Conservation (phyloP, 30 jellyfish, hydroid and myxozoan species). For the Turritopsis dohrnii region DNA sequence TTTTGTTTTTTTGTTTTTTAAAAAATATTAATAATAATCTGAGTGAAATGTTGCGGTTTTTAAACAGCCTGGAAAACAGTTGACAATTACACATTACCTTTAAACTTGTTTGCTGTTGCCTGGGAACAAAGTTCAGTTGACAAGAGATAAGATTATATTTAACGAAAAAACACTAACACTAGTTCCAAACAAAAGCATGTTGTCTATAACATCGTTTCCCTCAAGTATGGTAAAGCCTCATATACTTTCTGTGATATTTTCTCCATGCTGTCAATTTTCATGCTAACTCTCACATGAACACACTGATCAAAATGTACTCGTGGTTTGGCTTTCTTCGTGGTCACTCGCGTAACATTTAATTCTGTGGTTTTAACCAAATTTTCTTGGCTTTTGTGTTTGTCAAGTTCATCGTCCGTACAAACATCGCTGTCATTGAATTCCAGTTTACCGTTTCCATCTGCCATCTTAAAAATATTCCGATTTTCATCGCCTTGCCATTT, state of each 20-base stretch:
- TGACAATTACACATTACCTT: too few species aligned
- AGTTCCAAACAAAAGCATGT: too few species aligned
- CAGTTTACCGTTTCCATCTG: background rate
- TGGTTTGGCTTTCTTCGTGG: background rate
- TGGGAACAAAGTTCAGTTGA: too few species aligned
- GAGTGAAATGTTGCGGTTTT: too few species aligned
- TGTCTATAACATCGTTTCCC: background rate
- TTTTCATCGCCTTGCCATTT: background rate
- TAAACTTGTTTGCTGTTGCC: too few species aligned
- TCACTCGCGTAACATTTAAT: background rate
- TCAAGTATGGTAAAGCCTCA: background rate
- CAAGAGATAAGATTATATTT: too few species aligned
- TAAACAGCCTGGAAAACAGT: too few species aligned
- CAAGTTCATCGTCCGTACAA: too few species aligned
- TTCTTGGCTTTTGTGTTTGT: too few species aligned
- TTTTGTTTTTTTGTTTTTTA: too few species aligned
- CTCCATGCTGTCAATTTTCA: background rate
- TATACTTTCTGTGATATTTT: background rate
- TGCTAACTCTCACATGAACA: background rate
- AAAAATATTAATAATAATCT: too few species aligned
- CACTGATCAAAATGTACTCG: background rate
- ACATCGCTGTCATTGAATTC: background rate
- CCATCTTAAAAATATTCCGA: background rate
- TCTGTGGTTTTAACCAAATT: background rate
- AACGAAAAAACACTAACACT: too few species aligned